Evolutionary conservation across 2,888 invertebrate genomes (phyloP), one percentile per base, ranked within the genome.

Genomic region (Thyatira batis): DNA sequence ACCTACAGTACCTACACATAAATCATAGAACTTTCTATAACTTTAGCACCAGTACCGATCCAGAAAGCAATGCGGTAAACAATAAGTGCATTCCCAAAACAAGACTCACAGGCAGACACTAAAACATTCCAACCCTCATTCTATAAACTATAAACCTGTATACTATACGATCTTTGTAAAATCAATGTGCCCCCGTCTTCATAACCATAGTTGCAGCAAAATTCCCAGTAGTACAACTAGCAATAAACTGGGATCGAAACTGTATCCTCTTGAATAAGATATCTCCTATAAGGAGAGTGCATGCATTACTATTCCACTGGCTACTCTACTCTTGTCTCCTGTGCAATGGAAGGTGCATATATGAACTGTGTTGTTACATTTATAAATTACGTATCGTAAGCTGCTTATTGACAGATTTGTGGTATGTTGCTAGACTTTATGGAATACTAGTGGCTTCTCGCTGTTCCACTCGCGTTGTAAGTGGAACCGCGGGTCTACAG

Each of bases 271-370:
- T 75, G 73, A 70, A 75, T 75, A 72, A 71, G 56, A 69, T 61
- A 74, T 67, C 52, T 53, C 30, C 50, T 64, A 51, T 61, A 60
- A 71, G 63, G 60, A 59, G 71, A 78, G 78, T 78, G 79, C 76
- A 80, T 67, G 57, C 69, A 70, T 73, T 74, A 67, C 69, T 71
- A 74, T 76, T 76, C 71, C 69, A 23, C 44, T 45, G 45, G 17
- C n/a, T 39, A 17, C 39, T 39, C 17, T 8, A 39, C 39, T 39
- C 17, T 8, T 17, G 59, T 51, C 50, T 52, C 53, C 33, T 52
- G 58, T 54, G 61, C 61, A 67, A 57, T 60, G 45, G 60, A 50
- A 43, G 51, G 53, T 56, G 55, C 54, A 60, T 56, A 60, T 52
- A 30, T 39, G 39, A 45, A 58, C 53, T n/a, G 58, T 55, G 59